Conservation (phyloP, 2,888 invertebrate genomes). For the Beris chalybata region DNA sequence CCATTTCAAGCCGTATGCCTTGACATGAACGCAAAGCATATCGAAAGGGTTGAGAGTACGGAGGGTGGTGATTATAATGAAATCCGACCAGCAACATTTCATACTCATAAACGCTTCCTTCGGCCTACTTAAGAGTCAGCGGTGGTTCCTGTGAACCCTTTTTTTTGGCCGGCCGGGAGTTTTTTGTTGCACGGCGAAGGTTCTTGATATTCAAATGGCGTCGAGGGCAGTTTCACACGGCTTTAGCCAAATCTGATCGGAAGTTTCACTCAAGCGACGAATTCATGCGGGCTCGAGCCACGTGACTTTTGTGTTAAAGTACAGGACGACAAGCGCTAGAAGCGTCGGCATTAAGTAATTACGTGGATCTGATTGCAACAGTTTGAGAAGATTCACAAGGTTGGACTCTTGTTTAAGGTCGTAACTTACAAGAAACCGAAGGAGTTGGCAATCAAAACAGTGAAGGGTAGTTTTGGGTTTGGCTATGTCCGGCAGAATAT, state of each 20-base stretch:
- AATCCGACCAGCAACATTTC: slow-evolving; percentile 22
- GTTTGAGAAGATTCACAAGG: slow-evolving; percentile 38
- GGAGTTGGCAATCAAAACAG: slow-evolving; percentile 25
- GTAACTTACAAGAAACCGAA: slow-evolving; percentile 24
- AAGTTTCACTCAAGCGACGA: slow-evolving; percentile 43
- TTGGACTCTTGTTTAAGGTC: slow-evolving; percentile 20
- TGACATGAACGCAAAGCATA: slow-evolving; percentile 3
- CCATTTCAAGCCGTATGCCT: slow-evolving; percentile 20
- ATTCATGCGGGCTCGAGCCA: slow-evolving; percentile 44
- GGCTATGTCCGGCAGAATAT: slow-evolving; percentile 15
- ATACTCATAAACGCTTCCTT: slow-evolving; percentile 27
- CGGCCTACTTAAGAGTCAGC: slow-evolving; percentile 27
- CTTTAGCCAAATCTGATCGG: slow-evolving; percentile 40
- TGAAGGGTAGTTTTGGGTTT: slow-evolving; percentile 12
- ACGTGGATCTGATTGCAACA: slow-evolving; percentile 45
- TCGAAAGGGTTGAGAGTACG: slow-evolving; percentile 13
- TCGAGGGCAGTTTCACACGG: slow-evolving; percentile 42
- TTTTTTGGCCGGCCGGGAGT: background rate
- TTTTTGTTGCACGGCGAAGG: background rate
- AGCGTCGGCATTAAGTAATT: slow-evolving; percentile 39
- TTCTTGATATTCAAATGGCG: slow-evolving; percentile 21
- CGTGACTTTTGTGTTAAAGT: slow-evolving; percentile 38
- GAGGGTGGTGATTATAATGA: slow-evolving; percentile 15
- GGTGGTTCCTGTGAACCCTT: slow-evolving; percentile 18
- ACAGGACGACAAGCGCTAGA: slow-evolving; percentile 24